Evolutionary conservation across 2,797 vertebrate genomes (phyloP).

Genomic region (Chanos chanos): DNA sequence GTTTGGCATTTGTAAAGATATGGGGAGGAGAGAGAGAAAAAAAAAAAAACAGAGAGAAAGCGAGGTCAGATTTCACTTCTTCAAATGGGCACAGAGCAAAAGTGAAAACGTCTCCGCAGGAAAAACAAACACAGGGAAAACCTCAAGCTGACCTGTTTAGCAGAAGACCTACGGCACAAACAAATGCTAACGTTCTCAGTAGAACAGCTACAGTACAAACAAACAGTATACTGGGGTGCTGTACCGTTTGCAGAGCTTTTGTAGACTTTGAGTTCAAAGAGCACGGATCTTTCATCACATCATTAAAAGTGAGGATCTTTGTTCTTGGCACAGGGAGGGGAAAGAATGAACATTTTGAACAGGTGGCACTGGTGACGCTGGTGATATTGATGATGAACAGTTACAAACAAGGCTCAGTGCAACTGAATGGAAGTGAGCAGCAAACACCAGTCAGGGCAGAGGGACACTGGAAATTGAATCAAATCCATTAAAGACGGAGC

Average conservation of each 20-base stretch:
- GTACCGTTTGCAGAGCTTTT: too few relatives aligned
- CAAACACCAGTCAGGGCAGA: not conserved
- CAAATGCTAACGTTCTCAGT: not conserved
- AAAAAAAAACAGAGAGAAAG: slow-evolving; percentile 41
- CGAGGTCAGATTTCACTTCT: slow-evolving; percentile 47
- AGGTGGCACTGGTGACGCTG: not conserved
- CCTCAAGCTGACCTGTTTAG: too few relatives aligned
- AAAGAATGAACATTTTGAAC: slow-evolving; percentile 4
- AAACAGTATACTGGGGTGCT: not conserved
- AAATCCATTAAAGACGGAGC: slow-evolving; percentile 25
- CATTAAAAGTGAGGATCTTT: slow-evolving; percentile 3
- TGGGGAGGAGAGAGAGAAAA: slow-evolving; percentile 48
- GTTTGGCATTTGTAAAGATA: too few relatives aligned
- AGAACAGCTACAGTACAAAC: not conserved
- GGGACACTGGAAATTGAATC: slow-evolving; percentile 2
- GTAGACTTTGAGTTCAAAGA: slow-evolving; percentile 6
- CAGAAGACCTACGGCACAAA: not conserved
- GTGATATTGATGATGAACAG: not conserved
- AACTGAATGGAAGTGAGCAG: not conserved
- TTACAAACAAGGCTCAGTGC: slow-evolving; percentile 1
- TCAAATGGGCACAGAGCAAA: slow-evolving; percentile 16
- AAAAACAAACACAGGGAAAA: slow-evolving; percentile 31
- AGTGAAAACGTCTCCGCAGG: slow-evolving; percentile 1
- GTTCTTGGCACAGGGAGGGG: not conserved
- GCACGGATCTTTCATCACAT: not conserved